Percentiles rank a stretch among this genome's conserved stretches.
These are phyloP conservation scores for Muschampia plurimacula DNA, from an alignment of 2,888 invertebrate species.

Conservation along the genomic window DNA sequence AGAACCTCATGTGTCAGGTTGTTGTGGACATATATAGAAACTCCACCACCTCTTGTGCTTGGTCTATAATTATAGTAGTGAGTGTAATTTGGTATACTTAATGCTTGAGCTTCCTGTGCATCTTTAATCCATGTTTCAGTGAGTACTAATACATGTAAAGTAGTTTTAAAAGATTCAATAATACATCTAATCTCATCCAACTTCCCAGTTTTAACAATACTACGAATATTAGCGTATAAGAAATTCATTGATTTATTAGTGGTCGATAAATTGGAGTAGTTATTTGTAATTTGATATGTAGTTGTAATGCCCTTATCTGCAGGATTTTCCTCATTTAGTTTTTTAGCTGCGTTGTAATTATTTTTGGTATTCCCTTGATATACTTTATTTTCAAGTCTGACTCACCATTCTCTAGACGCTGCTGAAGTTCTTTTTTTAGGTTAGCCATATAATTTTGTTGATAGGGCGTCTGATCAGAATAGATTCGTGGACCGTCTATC, in stretches of 20 bases:
- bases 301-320: too few relatives aligned
- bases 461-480: background rate
- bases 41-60: slow-evolving; percentile 14
- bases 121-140: slow-evolving; percentile 47
- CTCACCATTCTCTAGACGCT: background rate
- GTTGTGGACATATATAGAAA: slow-evolving; percentile 46
- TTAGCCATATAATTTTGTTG: background rate
- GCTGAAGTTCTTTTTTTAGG: background rate
- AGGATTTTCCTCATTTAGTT: too few relatives aligned
- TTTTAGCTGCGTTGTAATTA: background rate
- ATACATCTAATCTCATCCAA: slow-evolving; percentile 48
- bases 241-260: slow-evolving; percentile 42
- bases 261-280: slow-evolving; percentile 43
- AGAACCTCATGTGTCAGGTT: slow-evolving; percentile 35
- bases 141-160: slow-evolving; percentile 39
- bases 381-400: background rate
- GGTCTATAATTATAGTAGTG: slow-evolving; percentile 34
- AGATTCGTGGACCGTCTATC: background rate
- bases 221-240: slow-evolving; percentile 48
- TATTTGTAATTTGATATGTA: slow-evolving; percentile 40
- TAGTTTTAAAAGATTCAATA: slow-evolving; percentile 35
- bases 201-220: slow-evolving; percentile 45
- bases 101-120: slow-evolving; percentile 37
- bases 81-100: slow-evolving; percentile 30
- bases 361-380: background rate